These are phyloP conservation scores for Cotesia chilonis DNA, from an alignment of 1,140 invertebrate species.

Conservation along the genomic window DNA sequence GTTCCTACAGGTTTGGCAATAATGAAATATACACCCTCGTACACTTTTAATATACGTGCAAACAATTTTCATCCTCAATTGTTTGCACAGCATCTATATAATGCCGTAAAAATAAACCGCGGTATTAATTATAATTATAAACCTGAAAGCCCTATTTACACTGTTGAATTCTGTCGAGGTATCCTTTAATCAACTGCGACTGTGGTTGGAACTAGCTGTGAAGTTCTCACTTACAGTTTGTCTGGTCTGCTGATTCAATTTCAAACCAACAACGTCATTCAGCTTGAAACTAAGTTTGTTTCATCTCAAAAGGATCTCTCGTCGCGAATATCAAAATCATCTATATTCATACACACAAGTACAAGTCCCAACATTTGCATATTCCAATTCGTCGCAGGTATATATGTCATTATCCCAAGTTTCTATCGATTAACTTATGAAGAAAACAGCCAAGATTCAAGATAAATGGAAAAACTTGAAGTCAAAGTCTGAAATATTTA, in stretches of 20 bases:
- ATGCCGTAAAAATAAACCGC: neutral
- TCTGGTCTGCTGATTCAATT: constrained; percentile 31
- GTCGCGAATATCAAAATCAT: neutral
- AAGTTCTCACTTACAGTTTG: constrained; percentile 9
- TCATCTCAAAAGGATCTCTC: constrained; percentile 26
- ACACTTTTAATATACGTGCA: no score
- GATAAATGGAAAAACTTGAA: neutral
- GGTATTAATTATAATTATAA: neutral
- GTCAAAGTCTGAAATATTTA: neutral
- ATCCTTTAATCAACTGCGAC: constrained; percentile 35
- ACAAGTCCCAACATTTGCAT: neutral
- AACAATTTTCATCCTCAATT: neutral
- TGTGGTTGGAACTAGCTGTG: neutral
- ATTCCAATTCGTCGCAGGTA: neutral
- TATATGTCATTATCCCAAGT: neutral
- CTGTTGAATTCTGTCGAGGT: neutral
- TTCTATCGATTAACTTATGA: neutral
- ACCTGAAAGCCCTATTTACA: neutral
- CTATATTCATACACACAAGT: neutral
- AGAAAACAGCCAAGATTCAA: no score
- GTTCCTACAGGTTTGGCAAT: neutral
- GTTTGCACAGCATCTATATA: neutral
- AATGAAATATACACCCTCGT: neutral
- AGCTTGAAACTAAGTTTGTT: constrained; percentile 4
- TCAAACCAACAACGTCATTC: constrained; percentile 23